Evolutionary conservation across 2,113 vertebrate species (phyloP).

Genomic region (Phrynosoma platyrhinos): DNA sequence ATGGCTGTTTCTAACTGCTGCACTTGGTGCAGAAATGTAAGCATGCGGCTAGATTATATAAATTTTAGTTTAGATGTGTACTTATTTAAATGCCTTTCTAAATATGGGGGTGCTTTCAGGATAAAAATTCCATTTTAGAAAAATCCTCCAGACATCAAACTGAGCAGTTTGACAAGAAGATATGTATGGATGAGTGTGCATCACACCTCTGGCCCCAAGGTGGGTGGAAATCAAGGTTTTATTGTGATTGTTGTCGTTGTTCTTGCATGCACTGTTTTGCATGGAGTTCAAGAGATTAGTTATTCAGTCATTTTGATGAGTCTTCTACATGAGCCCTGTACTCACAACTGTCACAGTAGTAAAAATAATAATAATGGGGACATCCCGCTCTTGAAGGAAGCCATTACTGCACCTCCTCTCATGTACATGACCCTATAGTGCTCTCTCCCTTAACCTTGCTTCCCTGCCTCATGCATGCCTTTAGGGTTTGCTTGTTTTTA

Average conservation of each 20-base stretch:
- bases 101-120: not conserved
- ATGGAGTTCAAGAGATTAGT: not conserved
- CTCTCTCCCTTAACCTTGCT: too few relatives aligned
- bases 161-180: not conserved
- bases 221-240: not conserved
- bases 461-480: too few relatives aligned
- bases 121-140: not conserved
- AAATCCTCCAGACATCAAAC: not conserved
- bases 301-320: not conserved
- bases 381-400: too few relatives aligned
- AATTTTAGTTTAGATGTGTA: not conserved
- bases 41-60: not conserved
- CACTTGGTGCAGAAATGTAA: constrained; percentile 30
- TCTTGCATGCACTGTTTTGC: not conserved
- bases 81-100: not conserved
- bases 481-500: too few relatives aligned
- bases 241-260: not conserved
- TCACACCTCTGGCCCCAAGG: not conserved
- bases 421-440: too few relatives aligned
- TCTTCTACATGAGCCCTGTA: too few relatives aligned
- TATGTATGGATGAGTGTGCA: not conserved
- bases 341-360: too few relatives aligned
- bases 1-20: constrained; percentile 41
- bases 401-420: too few relatives aligned
- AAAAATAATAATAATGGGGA: too few relatives aligned